Percentiles rank a stretch among this genome's conserved stretches.
Conservation (phyloP, 1,140 invertebrate genomes). For the Calliopsis andreniformis region DNA sequence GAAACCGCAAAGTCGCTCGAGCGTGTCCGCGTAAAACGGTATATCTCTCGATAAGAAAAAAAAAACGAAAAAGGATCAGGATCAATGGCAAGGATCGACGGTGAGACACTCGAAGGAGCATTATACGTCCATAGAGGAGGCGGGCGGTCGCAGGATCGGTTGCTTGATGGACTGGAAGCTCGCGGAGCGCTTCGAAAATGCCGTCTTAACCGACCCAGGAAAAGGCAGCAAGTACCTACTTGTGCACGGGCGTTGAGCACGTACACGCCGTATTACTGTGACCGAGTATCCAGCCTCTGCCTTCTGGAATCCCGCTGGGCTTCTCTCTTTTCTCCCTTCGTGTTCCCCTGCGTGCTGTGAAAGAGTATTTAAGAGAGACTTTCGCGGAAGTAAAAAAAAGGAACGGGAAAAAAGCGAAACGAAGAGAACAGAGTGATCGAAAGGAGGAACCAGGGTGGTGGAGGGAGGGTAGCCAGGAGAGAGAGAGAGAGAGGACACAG, state of each 20-base stretch:
- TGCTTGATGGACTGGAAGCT: constrained; percentile 54
- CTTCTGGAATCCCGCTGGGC: constrained; percentile 34
- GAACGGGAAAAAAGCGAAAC: not conserved
- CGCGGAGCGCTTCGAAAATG: constrained; percentile 37
- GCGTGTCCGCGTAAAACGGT: not conserved
- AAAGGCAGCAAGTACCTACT: constrained; percentile 54
- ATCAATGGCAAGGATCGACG: constrained; percentile 35
- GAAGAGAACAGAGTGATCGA: not conserved
- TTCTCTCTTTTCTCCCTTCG: constrained; percentile 15
- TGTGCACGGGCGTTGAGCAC: constrained; percentile 56
- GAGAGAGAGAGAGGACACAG: constrained; percentile 2
- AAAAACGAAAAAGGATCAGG: not conserved
- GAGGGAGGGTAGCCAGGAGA: not conserved
- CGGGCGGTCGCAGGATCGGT: constrained; percentile 18
- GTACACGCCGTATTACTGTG: constrained; percentile 60
- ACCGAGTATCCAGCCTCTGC: constrained; percentile 57
- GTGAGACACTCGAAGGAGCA: constrained; percentile 16
- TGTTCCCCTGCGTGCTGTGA: constrained; percentile 41
- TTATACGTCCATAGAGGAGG: not conserved
- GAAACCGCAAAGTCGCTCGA: not conserved
- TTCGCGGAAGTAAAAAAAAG: constrained; percentile 50
- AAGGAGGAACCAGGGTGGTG: not conserved
- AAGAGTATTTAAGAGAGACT: constrained; percentile 64
- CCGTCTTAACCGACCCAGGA: constrained; percentile 54
- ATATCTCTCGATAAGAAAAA: too few relatives aligned